Evolutionary conservation across 2,113 vertebrate species (phyloP), one percentile per base, ranked within the genome.

Genomic region (Austrofundulus limnaeus): DNA sequence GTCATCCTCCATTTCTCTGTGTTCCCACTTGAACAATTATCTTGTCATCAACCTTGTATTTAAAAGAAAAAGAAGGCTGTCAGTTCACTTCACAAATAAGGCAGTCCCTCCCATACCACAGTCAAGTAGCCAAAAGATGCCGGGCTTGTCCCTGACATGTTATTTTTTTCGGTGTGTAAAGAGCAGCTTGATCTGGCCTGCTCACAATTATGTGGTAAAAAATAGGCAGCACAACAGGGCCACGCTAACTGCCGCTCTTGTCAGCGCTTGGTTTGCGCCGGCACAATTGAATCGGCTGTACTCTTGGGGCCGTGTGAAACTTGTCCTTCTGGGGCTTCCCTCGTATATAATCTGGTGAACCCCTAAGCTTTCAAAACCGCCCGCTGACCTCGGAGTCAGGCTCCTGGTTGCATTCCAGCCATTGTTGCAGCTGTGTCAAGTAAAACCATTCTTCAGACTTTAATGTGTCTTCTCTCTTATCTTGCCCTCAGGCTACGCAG

Each of bases 401-500:
- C 24, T n/a, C 56, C 45, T 48, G 34, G 14, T 53, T 66, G 58
- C 79, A 74, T 75, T 75, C 69, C 61, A 61, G 41, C 62, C 64
- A 42, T 58, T 3, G 43, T 59, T 64, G 66, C 43, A 13, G 71
- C 59, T 24, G 24, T 52, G 2, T 20, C 23, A 19, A 15, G 53
- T 24, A 53, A 34, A 47, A 43, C 34, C 12, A 28, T 28, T 53
- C 12, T 61, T 62, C 17, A 43, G 58, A 46, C 23, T 57, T 3
- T 8, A 10, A 5, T 10, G 7, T 7, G 7, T 19, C 37, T 46
- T 4, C 11, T 61, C 14, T 43, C 60, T 21, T 58, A 23, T 66
- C 41, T 62, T 37, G 49, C 31, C n/a, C 43, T 21, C 86, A 99
- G 97, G 96, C 64, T 93, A 93, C 52, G 92, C 91, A 14, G 96